Percentiles rank a stretch among this genome's conserved stretches.
These are phyloP conservation scores for Platyscapa corneri DNA, from an alignment of 1,140 invertebrate species.

Conservation along the genomic window DNA sequence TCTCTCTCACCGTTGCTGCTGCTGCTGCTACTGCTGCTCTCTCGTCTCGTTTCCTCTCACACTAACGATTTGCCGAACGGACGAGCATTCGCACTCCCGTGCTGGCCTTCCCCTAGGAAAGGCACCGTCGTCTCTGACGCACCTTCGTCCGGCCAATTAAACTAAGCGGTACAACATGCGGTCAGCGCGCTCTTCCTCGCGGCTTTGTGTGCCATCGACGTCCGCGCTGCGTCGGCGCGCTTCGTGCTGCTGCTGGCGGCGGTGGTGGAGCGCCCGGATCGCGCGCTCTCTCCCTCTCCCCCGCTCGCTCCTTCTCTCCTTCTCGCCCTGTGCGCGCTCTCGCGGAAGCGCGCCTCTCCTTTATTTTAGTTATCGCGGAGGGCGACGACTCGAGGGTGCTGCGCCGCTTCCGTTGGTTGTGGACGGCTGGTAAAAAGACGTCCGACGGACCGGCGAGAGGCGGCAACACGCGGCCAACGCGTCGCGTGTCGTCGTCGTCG, in stretches of 20 bases:
- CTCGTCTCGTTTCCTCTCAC: neutral
- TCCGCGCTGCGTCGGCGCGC: neutral
- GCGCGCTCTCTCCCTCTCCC: constrained; percentile 52
- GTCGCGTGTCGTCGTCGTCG: neutral
- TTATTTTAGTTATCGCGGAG: neutral
- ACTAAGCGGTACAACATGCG: neutral
- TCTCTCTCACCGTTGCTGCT: constrained; percentile 6
- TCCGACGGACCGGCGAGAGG: constrained; percentile 8
- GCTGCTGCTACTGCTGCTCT: constrained; percentile 11
- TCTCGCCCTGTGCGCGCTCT: constrained; percentile 30
- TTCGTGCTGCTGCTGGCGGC: neutral
- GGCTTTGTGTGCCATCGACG: neutral
- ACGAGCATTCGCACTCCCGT: neutral
- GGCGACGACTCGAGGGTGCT: constrained; percentile 1
- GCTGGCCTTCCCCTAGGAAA: neutral
- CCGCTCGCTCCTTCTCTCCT: constrained; percentile 37
- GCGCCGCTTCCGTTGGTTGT: neutral
- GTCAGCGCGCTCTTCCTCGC: constrained; percentile 58
- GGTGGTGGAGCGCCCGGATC: constrained; percentile 30
- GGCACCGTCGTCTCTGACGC: too few species aligned
- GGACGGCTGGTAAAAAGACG: neutral
- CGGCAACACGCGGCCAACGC: neutral
- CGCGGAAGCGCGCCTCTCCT: constrained; percentile 4
- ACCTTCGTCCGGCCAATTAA: too few species aligned
- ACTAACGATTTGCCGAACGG: too few species aligned